Base-by-base conservation (phyloP, 2,797 vertebrate species). In the Lophius americanus region DNA sequence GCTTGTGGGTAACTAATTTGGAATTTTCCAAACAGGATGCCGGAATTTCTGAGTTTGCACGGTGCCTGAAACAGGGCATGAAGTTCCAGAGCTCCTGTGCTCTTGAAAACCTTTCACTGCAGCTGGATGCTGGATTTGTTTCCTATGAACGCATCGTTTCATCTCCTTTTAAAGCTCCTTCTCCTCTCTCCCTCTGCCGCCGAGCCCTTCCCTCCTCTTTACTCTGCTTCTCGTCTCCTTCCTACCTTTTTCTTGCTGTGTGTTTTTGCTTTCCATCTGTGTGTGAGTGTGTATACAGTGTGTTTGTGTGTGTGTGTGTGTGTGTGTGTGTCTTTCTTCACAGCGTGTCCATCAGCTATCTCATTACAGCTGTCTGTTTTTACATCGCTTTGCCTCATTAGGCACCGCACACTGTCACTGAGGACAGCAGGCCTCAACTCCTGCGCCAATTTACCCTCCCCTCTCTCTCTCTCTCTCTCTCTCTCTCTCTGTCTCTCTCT, bases 331-430 rank as follows among this genome's bases (percentile, higher is more conserved):
- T 79, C 70, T 68, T 57, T 78, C 67, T 84, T 75, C 48, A 66
- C 85, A 83, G 83, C 68, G 38, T 88, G 84, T 93, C 91, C 88
- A 91, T 93, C 90, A 92, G 89, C 89, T 79, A 85, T 91, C 90
- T 92, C 91, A 92, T 93, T 93, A 92, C 87, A 79, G 86, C 81
- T 92, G 90, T 89, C 91, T 91, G 91, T 92, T 91, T 92, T 89
- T 94, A 91, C 90, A 92, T 92, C 85, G 81, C 78, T 82, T 89
- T 89, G 89, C 88, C 91, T 93, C 92, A 92, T 94, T 94, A 94
- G 86, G 85, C 88, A 75, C 86, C 82, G 57, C 84, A 83, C 84
- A 89, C 88, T 85, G 85, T 77, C 87, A 89, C 89, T 84, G 85
- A 92, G 91, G 88, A 91, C 91, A 90, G 83, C 86, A 84, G 88